A percentile compares a stretch with the other conserved stretches of the same genome.
These are phyloP conservation scores for Coturnix japonica DNA, from an alignment of 2,113 vertebrate species.

Conservation along the genomic window DNA sequence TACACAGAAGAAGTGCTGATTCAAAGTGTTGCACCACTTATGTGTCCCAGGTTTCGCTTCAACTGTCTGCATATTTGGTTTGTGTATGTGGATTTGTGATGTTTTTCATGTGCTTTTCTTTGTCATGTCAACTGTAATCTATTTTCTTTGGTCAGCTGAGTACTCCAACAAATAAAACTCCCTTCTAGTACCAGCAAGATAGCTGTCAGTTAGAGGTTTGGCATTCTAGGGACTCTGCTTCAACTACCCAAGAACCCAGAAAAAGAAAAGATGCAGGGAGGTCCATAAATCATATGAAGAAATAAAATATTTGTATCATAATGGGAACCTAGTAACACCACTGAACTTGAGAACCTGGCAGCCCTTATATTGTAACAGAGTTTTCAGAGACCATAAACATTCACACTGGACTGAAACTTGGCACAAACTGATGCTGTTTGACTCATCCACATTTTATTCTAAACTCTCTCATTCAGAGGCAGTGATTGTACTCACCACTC, in stretches of 20 bases:
- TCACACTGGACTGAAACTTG: conserved; percentile 29
- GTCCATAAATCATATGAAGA: conserved; percentile 39
- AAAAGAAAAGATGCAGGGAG: conserved; percentile 37
- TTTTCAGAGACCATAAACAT: conserved; percentile 24
- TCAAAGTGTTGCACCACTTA: conserved; percentile 8
- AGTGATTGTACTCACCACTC: not conserved
- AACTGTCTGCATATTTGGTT: not conserved
- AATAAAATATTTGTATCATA: conserved; percentile 39
- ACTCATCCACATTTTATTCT: conserved; percentile 8
- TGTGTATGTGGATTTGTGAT: not conserved
- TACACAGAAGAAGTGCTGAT: not conserved
- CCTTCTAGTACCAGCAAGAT: not conserved
- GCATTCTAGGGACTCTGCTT: not conserved
- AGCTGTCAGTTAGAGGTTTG: conserved; percentile 49
- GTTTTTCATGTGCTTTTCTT: conserved; percentile 22
- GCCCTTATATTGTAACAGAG: conserved; percentile 1
- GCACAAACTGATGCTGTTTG: conserved; percentile 6
- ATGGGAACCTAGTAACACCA: not conserved
- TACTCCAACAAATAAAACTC: not conserved
- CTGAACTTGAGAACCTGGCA: conserved; percentile 35
- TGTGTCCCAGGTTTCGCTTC: not conserved
- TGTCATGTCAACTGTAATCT: not conserved
- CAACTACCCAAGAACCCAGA: not conserved
- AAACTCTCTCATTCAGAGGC: conserved; percentile 17
- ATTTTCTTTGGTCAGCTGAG: conserved; percentile 40